These are phyloP conservation scores for Lepidochrysops patricia DNA, from an alignment of 2,888 invertebrate species.

Conservation along the genomic window DNA sequence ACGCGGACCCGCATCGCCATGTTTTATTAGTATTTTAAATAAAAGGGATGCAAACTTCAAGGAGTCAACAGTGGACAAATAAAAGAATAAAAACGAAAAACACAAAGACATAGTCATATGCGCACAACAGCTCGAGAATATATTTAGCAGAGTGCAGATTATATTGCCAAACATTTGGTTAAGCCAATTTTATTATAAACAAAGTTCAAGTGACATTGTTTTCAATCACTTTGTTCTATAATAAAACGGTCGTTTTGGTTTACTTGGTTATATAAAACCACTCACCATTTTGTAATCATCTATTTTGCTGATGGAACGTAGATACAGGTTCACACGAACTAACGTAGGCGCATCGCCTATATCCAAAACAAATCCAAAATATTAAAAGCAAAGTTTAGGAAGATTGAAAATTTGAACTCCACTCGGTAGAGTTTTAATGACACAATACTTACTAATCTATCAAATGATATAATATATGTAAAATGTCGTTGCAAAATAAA, in stretches of 20 bases:
- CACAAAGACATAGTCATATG: conserved; percentile 47
- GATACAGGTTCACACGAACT: conserved; percentile 95
- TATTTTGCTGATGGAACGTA: conserved; percentile 98
- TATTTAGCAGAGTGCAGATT: conserved; percentile 58
- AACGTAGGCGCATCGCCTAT: conserved; percentile 88
- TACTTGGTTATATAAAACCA: conserved; percentile 56
- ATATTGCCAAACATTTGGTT: conserved; percentile 47
- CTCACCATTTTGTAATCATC: conserved; percentile 99
- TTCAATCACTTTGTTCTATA: conserved; percentile 44
- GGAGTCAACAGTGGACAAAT: conserved; percentile 24
- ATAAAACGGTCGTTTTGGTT: conserved; percentile 46
- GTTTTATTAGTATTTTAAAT: conserved; percentile 12
- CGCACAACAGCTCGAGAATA: conserved; percentile 51
- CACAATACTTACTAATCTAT: conserved; percentile 9
- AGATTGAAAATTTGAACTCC: neutral
- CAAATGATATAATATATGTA: conserved; percentile 11
- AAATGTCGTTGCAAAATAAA: conserved; percentile 16
- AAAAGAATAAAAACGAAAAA: conserved; percentile 28
- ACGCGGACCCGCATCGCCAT: conserved; percentile 28
- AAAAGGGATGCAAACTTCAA: conserved; percentile 20
- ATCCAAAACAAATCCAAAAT: conserved; percentile 47
- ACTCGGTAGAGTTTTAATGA: neutral
- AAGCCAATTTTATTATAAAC: conserved; percentile 58
- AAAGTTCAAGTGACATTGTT: conserved; percentile 31
- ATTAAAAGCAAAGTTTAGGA: conserved; percentile 21